A percentile compares a stretch with the other conserved stretches of the same genome.
Evolutionary conservation across 2,113 vertebrate species (phyloP).

Genomic region (Naja naja): DNA sequence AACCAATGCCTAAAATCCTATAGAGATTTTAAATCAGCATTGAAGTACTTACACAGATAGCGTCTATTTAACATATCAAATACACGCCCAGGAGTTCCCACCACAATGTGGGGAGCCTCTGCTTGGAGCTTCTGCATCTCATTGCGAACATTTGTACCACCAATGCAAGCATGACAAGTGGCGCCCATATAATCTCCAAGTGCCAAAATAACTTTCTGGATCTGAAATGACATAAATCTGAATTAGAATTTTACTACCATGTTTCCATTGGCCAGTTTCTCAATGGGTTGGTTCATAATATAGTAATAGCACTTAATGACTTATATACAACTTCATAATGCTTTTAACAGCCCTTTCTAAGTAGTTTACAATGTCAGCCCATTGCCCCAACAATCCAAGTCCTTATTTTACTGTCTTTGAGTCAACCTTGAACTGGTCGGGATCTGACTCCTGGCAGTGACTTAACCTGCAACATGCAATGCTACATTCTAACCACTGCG

Average conservation of each 20-base stretch:
- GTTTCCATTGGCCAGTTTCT: neutral
- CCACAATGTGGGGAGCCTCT: conserved; percentile 85
- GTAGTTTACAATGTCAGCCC: no score
- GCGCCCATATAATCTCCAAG: conserved; percentile 90
- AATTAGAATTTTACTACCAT: neutral
- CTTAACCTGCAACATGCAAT: no score
- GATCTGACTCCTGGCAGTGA: no score
- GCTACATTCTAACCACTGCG: no score
- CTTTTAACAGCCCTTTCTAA: no score
- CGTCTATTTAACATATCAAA: conserved; percentile 87
- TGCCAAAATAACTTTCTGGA: conserved; percentile 86
- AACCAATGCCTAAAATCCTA: neutral
- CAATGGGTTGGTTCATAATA: neutral
- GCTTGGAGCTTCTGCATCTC: conserved; percentile 89
- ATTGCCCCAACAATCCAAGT: no score
- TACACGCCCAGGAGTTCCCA: conserved; percentile 85
- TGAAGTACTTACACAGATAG: conserved; percentile 80
- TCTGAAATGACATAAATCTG: conserved; percentile 62
- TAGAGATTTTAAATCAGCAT: neutral
- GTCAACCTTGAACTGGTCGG: no score
- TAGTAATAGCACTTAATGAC: no score
- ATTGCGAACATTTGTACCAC: conserved; percentile 86
- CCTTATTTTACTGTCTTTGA: no score
- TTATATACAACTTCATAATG: no score
- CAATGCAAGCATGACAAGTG: conserved; percentile 87